Percentiles rank a stretch among this genome's conserved stretches.
Evolutionary conservation across 2,797 vertebrate genomes (phyloP).

Genomic region (Micropoecilia bifurca): DNA sequence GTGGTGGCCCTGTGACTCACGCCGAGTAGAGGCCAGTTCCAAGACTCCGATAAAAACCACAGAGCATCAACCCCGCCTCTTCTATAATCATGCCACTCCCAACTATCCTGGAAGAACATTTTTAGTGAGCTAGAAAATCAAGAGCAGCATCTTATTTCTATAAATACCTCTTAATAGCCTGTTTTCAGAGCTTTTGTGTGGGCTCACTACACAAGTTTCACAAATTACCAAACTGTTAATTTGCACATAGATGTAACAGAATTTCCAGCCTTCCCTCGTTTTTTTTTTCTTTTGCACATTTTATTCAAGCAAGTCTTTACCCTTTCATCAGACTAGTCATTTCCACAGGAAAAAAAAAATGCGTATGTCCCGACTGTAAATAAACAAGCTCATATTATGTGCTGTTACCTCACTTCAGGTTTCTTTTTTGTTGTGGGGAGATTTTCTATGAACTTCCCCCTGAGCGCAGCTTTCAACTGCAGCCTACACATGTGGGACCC

Average conservation of each 20-base stretch:
- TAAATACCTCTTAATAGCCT: neutral
- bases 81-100: conserved; percentile 57
- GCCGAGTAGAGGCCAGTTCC: conserved; percentile 32
- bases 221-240: conserved; percentile 69
- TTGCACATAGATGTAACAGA: conserved; percentile 38
- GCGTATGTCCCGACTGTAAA: conserved; percentile 53
- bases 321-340: conserved; percentile 16
- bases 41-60: conserved; percentile 58
- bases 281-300: conserved; percentile 10
- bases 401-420: conserved; percentile 46
- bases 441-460: conserved; percentile 48
- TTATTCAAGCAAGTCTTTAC: conserved; percentile 28
- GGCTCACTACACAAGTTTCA: conserved; percentile 37
- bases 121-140: conserved; percentile 3
- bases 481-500: conserved; percentile 54
- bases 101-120: conserved; percentile 30
- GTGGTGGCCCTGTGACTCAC: conserved; percentile 69
- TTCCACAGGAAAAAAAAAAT: conserved; percentile 14
- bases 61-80: conserved; percentile 48
- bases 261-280: conserved; percentile 54
- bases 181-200: conserved; percentile 20
- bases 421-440: conserved; percentile 49
- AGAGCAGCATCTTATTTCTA: neutral
- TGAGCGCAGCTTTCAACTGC: conserved; percentile 32
- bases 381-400: conserved; percentile 58